These are phyloP conservation scores for Nemurella pictetii DNA, from an alignment of 2,888 invertebrate genomes.

Conservation along the genomic window DNA sequence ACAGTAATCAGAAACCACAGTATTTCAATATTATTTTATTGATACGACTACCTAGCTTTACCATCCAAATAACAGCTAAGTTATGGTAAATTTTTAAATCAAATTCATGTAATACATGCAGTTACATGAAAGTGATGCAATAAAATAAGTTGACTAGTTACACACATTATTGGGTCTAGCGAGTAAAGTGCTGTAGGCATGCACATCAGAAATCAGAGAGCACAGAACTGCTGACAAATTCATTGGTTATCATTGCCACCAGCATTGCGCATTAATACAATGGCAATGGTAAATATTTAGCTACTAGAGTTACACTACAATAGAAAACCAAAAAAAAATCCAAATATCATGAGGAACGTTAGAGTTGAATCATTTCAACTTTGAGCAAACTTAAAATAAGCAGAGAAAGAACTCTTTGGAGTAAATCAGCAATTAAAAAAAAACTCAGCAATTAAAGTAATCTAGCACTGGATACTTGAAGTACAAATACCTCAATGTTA, in stretches of 20 bases:
- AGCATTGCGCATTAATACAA: too few relatives aligned
- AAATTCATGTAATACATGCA: background rate
- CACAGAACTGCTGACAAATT: too few relatives aligned
- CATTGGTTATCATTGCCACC: too few relatives aligned
- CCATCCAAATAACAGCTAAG: background rate
- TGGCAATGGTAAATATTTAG: too few relatives aligned
- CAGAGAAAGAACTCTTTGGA: background rate
- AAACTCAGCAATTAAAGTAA: background rate
- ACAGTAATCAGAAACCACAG: background rate
- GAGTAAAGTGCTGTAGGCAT: background rate
- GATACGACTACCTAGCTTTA: background rate
- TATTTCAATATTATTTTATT: background rate
- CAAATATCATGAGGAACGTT: background rate
- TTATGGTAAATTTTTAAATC: background rate
- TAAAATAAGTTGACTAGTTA: background rate
- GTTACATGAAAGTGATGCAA: background rate
- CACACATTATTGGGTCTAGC: background rate
- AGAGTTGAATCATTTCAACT: background rate
- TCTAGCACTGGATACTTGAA: background rate
- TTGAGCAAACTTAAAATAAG: background rate
- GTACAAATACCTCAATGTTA: background rate
- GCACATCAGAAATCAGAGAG: too few relatives aligned
- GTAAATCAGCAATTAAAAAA: background rate
- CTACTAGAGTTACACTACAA: constrained; percentile 9
- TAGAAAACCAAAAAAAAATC: background rate